A percentile compares a stretch with the other conserved stretches of the same genome.
phyloP scores from a whole-genome alignment of 2,113 vertebrate species.

The Prunella fulvescens region DNA sequence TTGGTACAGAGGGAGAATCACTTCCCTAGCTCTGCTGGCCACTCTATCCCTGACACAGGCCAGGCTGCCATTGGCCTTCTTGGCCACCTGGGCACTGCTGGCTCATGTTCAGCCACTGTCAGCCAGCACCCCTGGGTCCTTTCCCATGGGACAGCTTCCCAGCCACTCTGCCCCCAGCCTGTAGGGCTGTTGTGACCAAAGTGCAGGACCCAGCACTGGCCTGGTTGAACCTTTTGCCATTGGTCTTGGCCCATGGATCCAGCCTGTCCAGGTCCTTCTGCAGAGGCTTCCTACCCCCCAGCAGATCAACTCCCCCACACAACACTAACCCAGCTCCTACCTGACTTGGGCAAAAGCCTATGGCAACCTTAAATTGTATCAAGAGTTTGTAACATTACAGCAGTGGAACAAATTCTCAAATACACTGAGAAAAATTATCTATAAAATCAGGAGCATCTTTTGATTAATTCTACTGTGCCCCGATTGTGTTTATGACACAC shows the following conservation, averaged over 20 bases:
- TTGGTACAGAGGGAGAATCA: background rate
- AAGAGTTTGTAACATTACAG: background rate
- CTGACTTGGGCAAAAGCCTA: background rate
- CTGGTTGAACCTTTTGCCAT: background rate
- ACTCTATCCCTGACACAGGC: background rate
- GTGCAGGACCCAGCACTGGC: fast-evolving
- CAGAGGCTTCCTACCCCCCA: background rate
- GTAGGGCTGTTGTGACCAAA: background rate
- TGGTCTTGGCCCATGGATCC: background rate
- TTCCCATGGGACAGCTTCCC: background rate
- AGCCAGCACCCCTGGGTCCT: background rate
- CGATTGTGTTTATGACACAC: background rate
- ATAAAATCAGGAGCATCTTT: background rate
- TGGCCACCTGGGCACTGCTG: background rate
- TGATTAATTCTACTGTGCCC: background rate
- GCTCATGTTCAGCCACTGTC: background rate
- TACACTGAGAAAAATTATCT: background rate
- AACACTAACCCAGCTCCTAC: background rate
- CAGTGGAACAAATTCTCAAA: background rate
- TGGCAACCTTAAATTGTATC: background rate
- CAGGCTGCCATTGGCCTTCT: background rate
- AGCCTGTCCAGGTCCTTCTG: background rate
- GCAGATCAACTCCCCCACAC: background rate
- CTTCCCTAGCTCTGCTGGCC: background rate
- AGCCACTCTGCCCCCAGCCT: background rate